Evolutionary conservation across 2,797 vertebrate species (phyloP), one percentile per base, ranked within the genome.

Genomic region (Sebastolobus altivelis): DNA sequence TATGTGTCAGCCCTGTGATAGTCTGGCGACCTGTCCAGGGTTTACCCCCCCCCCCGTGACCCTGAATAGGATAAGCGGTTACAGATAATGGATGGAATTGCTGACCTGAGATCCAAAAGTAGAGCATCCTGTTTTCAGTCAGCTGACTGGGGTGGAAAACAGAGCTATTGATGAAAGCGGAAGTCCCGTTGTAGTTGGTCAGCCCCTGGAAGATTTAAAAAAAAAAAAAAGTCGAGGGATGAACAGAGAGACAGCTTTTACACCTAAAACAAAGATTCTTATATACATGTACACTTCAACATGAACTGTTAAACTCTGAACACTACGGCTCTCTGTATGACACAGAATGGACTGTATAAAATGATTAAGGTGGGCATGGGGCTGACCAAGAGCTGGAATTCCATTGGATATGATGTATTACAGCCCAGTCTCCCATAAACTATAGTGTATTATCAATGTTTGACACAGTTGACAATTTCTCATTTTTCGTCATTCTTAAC

Each of bases 21-120:
- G 37, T 38, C 11, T 38, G 37, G 37, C 11, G 11, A 38, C 37
- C 37, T 38, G 4, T 38, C 37, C 37, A 38, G 37, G 37, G 37
- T 38, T 10, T 38, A 4, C 37, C 37, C 37, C 37, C 37, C 33
- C 33, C 29, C 37, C 38, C 38, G 1, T 5, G 40, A 6, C 40
- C 40, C 40, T 43, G 13, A 43, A 43, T 43, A 43, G 13, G 40
- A 43, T 40, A 40, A 40, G 38, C 13, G 38, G 13, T 40, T 40
- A 43, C 13, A 43, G 40, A 43, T 43, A 43, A 43, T 46, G 43
- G 43, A 46, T 46, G 16, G 31, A 33, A 43, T 6, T 38, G 18
- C 76, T 95, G 90, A 86, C 97, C 96, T 0, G 97, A 97, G 68
- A 98, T 37, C 97, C 97, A 98, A 81, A 98, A 97, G 88, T 96